Conservation (phyloP, 2,888 invertebrate genomes). For the Spisula subtruncata region DNA sequence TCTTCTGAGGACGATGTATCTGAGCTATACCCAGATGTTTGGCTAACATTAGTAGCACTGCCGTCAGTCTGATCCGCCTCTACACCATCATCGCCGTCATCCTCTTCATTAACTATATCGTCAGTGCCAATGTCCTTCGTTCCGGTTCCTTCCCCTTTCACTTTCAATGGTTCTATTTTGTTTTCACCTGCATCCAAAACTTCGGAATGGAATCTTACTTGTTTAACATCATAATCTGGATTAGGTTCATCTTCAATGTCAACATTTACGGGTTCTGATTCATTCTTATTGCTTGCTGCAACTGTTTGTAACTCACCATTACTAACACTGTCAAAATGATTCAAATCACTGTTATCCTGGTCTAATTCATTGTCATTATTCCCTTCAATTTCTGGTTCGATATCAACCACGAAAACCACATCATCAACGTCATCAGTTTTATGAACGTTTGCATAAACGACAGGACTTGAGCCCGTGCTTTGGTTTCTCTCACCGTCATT, state of each 20-base stretch:
- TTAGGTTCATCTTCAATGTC: constrained; percentile 72
- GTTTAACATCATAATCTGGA: constrained; percentile 80
- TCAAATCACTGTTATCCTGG: constrained; percentile 8
- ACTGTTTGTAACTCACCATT: not conserved
- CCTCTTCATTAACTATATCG: not conserved
- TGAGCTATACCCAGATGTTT: constrained; percentile 18
- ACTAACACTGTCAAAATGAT: constrained; percentile 33
- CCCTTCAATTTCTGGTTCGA: constrained; percentile 17
- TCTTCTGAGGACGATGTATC: constrained; percentile 4
- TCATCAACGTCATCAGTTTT: not conserved
- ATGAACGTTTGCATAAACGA: constrained; percentile 31
- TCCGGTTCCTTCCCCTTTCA: constrained; percentile 23
- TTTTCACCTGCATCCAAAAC: constrained; percentile 72
- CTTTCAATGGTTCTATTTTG: constrained; percentile 67
- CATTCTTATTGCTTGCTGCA: not conserved
- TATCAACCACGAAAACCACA: constrained; percentile 37
- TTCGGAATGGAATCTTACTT: constrained; percentile 75
- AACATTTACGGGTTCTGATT: not conserved
- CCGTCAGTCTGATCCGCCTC: not conserved
- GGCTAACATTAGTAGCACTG: not conserved
- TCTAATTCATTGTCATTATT: not conserved
- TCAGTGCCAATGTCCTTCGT: not conserved
- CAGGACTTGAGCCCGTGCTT: not conserved
- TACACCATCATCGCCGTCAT: not conserved
- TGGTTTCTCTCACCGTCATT: not conserved